Conservation (phyloP, 2,888 invertebrate genomes). For the Lithophane ornitopus region DNA sequence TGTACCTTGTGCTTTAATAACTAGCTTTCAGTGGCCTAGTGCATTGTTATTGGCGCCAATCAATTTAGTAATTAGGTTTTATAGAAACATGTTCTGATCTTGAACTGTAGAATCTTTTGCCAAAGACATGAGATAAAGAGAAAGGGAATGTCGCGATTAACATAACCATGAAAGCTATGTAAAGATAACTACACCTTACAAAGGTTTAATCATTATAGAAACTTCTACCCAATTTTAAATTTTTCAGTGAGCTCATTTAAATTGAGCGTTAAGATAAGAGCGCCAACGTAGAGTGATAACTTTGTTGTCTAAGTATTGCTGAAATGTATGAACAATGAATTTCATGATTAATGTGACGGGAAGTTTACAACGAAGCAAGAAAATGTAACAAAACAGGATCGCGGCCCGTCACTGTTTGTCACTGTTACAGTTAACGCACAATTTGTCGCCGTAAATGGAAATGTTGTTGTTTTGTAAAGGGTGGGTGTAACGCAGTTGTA, state of each 20-base stretch:
- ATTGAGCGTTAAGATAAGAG: constrained; percentile 27
- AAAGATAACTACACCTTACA: constrained; percentile 11
- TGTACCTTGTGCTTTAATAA: constrained; percentile 69
- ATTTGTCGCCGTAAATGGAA: constrained; percentile 57
- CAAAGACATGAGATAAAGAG: constrained; percentile 26
- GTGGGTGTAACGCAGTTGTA: constrained; percentile 52
- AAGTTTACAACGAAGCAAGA: constrained; percentile 47
- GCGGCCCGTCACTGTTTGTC: constrained; percentile 15
- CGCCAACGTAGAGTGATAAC: background rate
- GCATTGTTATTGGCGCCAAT: constrained; percentile 54
- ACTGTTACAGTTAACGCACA: constrained; percentile 38
- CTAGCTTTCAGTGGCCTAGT: constrained; percentile 63
- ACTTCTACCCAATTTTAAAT: background rate
- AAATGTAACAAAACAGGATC: constrained; percentile 33
- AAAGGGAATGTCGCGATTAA: constrained; percentile 24
- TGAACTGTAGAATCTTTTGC: constrained; percentile 31
- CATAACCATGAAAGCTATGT: constrained; percentile 22
- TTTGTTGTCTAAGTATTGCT: constrained; percentile 25
- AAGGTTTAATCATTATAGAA: constrained; percentile 29
- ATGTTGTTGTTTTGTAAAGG: constrained; percentile 57
- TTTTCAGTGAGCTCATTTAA: constrained; percentile 34
- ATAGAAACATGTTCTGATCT: constrained; percentile 14
- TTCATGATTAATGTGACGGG: constrained; percentile 14
- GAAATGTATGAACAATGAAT: constrained; percentile 21
- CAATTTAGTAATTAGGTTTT: constrained; percentile 39